These are phyloP conservation scores for Bembecia ichneumoniformis DNA, from an alignment of 2,888 invertebrate genomes.

Conservation along the genomic window DNA sequence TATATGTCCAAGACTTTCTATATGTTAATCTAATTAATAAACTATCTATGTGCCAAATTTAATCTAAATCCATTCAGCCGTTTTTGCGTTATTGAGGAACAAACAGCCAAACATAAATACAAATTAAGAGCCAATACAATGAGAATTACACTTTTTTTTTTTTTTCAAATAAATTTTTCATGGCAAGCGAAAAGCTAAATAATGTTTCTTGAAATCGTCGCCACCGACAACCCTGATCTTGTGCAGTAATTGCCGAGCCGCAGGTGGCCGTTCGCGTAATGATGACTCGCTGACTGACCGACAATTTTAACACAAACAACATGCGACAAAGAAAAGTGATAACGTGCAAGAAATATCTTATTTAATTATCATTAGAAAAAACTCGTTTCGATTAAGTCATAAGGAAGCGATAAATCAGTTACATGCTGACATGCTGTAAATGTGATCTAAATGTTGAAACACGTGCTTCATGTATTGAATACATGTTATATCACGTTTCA, in stretches of 20 bases:
- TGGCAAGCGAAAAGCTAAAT: neutral
- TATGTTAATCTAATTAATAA: no score
- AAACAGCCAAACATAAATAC: no score
- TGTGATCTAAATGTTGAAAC: no score
- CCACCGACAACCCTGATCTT: neutral
- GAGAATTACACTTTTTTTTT: no score
- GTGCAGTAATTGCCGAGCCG: neutral
- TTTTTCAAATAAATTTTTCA: neutral
- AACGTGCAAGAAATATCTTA: neutral
- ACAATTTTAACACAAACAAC: slow-evolving; percentile 2
- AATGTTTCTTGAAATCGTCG: slow-evolving; percentile 1
- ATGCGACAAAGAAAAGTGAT: neutral
- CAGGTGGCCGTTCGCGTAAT: slow-evolving; percentile 2
- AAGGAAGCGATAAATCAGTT: neutral
- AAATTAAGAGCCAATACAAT: no score
- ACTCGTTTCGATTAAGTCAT: neutral
- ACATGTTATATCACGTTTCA: no score
- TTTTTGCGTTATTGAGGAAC: no score
- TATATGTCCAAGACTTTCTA: no score
- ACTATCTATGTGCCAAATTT: no score
- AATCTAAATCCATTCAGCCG: no score
- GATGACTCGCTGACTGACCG: slow-evolving; percentile 2
- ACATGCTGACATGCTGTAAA: neutral
- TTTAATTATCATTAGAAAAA: neutral
- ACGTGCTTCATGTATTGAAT: no score